Evolutionary conservation across 1,140 invertebrate species (phyloP).

Genomic region (Helicoverpa zea): DNA sequence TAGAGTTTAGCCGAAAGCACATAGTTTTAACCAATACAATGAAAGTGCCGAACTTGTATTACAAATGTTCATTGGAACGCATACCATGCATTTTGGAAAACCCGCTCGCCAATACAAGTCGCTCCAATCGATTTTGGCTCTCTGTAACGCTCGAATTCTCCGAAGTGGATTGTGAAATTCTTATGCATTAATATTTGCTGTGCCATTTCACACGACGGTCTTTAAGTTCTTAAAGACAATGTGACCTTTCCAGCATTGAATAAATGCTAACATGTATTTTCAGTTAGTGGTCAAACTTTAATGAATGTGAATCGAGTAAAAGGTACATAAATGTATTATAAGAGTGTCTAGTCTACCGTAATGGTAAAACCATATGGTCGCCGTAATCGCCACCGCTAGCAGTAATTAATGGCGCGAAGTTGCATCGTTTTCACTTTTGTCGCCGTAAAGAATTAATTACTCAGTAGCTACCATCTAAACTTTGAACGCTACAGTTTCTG

Average conservation of each 20-base stretch:
- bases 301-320: too few relatives aligned
- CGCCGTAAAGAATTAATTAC: too few relatives aligned
- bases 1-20: constrained; percentile 32
- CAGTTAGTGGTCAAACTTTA: too few relatives aligned
- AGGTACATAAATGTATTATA: too few relatives aligned
- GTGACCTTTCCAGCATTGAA: background rate
- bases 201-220: background rate
- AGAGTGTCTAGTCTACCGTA: too few relatives aligned
- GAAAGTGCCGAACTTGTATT: constrained; percentile 44
- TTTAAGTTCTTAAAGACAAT: background rate
- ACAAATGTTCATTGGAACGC: constrained; percentile 44
- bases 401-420: too few relatives aligned
- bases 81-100: constrained; percentile 47
- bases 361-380: too few relatives aligned
- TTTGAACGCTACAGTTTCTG: background rate
- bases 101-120: constrained; percentile 31
- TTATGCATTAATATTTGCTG: constrained; percentile 15
- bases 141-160: constrained; percentile 15
- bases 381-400: too few relatives aligned
- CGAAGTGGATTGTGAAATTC: constrained; percentile 16
- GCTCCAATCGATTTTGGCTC: constrained; percentile 37
- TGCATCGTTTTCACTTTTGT: too few relatives aligned
- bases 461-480: background rate
- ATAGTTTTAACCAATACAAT: constrained; percentile 59
- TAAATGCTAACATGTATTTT: background rate